Conservation (phyloP, 2,113 vertebrate genomes). For the Condylura cristata region DNA sequence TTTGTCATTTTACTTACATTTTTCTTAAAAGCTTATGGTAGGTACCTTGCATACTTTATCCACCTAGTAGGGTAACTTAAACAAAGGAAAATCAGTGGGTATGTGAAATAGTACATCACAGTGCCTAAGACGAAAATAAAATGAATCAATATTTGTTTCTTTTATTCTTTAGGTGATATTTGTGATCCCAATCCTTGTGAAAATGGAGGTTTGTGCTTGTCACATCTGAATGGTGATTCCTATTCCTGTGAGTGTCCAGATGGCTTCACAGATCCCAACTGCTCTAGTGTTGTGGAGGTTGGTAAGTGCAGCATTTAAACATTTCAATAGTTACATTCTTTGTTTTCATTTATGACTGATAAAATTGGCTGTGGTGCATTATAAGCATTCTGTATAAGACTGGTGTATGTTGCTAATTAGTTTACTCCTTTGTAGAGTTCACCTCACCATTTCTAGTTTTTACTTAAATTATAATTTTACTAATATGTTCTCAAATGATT, state of each 20-base stretch:
- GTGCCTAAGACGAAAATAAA: not conserved
- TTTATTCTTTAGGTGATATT: conserved; percentile 79
- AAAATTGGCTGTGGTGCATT: rapidly evolving
- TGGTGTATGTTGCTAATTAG: not conserved
- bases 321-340: not conserved
- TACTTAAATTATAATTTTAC: not conserved
- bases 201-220: conserved; percentile 88
- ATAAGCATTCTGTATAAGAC: rapidly evolving
- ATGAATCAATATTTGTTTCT: conserved; percentile 31
- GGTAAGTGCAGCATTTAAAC: conserved; percentile 88
- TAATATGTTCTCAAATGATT: not conserved
- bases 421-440: not conserved
- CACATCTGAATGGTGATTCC: conserved; percentile 81
- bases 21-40: not conserved
- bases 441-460: not conserved
- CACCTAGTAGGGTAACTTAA: not conserved
- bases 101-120: not conserved
- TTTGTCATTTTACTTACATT: not conserved
- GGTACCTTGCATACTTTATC: not conserved
- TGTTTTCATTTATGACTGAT: rapidly evolving
- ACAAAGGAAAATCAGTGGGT: not conserved
- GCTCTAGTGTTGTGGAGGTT: conserved; percentile 90
- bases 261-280: conserved; percentile 87
- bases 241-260: conserved; percentile 88
- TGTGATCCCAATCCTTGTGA: conserved; percentile 88